Evolutionary conservation across 2,888 invertebrate genomes (phyloP).

Genomic region (Stramonita haemastoma): DNA sequence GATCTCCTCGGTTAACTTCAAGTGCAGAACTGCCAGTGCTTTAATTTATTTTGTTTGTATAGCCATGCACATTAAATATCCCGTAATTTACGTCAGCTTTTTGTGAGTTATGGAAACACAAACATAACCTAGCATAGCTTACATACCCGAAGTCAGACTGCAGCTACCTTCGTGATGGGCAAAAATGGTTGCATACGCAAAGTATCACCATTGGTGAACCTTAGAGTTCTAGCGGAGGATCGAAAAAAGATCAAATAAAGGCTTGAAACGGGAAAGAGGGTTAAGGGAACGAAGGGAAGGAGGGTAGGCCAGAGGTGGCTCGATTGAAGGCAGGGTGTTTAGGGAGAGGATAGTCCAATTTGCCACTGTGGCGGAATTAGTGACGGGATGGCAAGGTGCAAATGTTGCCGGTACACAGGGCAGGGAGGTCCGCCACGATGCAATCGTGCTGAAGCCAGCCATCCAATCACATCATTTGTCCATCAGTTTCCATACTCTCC

Average conservation of each 20-base stretch:
- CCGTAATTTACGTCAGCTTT: neutral
- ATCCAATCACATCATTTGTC: too few relatives aligned
- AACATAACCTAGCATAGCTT: too few relatives aligned
- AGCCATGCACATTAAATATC: neutral
- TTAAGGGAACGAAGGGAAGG: neutral
- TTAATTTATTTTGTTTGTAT: neutral
- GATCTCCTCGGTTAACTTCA: too few relatives aligned
- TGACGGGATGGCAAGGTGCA: too few relatives aligned
- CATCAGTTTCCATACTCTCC: too few relatives aligned
- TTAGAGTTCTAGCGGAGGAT: neutral
- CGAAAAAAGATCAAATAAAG: neutral
- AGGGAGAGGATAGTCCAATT: neutral
- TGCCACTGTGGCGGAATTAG: neutral
- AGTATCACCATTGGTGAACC: neutral
- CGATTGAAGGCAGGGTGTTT: neutral
- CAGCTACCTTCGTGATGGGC: neutral
- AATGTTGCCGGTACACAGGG: neutral
- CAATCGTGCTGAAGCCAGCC: too few relatives aligned
- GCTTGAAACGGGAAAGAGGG: neutral
- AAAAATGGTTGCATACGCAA: neutral
- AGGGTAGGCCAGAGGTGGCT: neutral
- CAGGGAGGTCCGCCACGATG: neutral
- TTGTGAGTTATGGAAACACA: neutral
- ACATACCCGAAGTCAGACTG: neutral
- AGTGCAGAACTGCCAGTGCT: too few relatives aligned